Evolutionary conservation across 2,888 invertebrate genomes (phyloP).

Genomic region (Caenorhabditis panamensis): DNA sequence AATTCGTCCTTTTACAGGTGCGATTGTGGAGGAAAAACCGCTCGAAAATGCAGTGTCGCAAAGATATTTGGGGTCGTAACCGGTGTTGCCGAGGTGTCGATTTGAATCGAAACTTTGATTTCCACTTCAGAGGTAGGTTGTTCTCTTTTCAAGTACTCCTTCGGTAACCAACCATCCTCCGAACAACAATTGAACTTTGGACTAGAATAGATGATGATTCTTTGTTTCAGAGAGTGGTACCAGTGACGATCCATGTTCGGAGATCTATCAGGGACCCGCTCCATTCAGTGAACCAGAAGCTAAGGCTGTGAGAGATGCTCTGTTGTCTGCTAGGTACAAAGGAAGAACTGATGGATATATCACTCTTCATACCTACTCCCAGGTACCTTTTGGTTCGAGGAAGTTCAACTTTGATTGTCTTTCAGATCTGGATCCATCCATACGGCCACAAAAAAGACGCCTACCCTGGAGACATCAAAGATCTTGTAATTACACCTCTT

Average conservation of each 20-base stretch:
- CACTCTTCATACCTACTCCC: slow-evolving; percentile 80
- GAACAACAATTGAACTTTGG: slow-evolving; percentile 8
- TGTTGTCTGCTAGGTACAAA: slow-evolving; percentile 74
- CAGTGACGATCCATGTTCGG: slow-evolving; percentile 80
- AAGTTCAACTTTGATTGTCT: neutral
- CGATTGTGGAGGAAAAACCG: slow-evolving; percentile 81
- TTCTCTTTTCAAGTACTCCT: slow-evolving; percentile 12
- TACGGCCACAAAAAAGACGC: slow-evolving; percentile 77
- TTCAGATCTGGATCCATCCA: slow-evolving; percentile 75
- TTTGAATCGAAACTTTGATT: slow-evolving; percentile 81
- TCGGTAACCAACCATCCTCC: neutral
- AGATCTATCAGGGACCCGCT: slow-evolving; percentile 79
- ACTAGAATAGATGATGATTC: neutral
- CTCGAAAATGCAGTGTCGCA: slow-evolving; percentile 76
- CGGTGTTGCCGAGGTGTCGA: slow-evolving; percentile 81
- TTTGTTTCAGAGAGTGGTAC: slow-evolving; percentile 76
- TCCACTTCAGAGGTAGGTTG: slow-evolving; percentile 75
- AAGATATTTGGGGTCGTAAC: slow-evolving; percentile 76
- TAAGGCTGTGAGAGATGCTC: slow-evolving; percentile 78
- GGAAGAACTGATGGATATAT: slow-evolving; percentile 78
- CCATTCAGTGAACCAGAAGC: slow-evolving; percentile 81
- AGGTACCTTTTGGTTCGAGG: slow-evolving; percentile 10
- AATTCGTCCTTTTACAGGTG: slow-evolving; percentile 62
- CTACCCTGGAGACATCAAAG: slow-evolving; percentile 80
- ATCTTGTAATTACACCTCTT: slow-evolving; percentile 73